These are phyloP conservation scores for Parasteatoda lunata DNA, from an alignment of 2,888 invertebrate species.

Conservation along the genomic window DNA sequence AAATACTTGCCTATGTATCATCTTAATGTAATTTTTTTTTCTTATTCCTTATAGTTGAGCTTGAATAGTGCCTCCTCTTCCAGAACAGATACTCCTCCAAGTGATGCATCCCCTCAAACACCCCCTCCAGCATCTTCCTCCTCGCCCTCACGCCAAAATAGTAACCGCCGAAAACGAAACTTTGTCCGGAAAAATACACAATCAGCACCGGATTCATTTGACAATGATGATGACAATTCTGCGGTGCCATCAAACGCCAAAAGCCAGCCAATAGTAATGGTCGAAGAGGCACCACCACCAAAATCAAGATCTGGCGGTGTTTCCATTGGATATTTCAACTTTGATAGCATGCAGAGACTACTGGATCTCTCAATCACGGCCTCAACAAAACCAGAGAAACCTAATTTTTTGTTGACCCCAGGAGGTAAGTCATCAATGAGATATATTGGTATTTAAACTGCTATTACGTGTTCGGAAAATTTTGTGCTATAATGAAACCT, in stretches of 20 bases:
- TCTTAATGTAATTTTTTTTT: too few relatives aligned
- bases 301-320: constrained; percentile 12
- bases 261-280: constrained; percentile 8
- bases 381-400: constrained; percentile 57
- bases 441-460: too few relatives aligned
- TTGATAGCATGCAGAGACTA: constrained; percentile 69
- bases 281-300: not conserved
- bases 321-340: constrained; percentile 65
- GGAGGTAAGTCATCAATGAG: constrained; percentile 50
- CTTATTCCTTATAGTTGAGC: constrained; percentile 7
- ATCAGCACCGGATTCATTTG: constrained; percentile 75
- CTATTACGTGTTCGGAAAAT: too few relatives aligned
- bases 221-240: constrained; percentile 69
- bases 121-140: constrained; percentile 26
- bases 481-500: too few relatives aligned
- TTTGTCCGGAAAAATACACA: constrained; percentile 74
- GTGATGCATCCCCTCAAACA: constrained; percentile 26
- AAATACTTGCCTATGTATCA: too few relatives aligned
- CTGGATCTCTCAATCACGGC: constrained; percentile 65
- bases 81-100: constrained; percentile 63
- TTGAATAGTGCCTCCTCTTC: constrained; percentile 50
- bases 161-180: constrained; percentile 72
- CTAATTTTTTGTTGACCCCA: constrained; percentile 64
- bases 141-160: constrained; percentile 40
- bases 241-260: not conserved